A percentile compares a stretch with the other conserved stretches of the same genome.
Conservation (phyloP, 2,113 vertebrate genomes). For the Eleginops maclovinus region DNA sequence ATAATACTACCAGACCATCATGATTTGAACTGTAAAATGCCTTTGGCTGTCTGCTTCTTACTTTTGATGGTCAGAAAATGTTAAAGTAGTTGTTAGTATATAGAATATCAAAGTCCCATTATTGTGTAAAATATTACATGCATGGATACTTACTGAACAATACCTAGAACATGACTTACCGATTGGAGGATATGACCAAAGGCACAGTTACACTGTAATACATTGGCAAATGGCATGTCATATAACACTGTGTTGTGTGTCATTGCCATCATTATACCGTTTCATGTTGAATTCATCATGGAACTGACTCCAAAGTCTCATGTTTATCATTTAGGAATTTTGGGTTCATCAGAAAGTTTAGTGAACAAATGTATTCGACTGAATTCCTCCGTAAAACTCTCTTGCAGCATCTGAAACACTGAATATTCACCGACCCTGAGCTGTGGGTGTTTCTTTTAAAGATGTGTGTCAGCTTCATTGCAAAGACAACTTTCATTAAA, state of each 20-base stretch:
- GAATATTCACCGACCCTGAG: conserved; percentile 9
- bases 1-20: background rate
- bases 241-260: background rate
- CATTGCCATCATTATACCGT: background rate
- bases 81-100: background rate
- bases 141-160: background rate
- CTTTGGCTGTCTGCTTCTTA: too few species aligned
- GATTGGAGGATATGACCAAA: background rate
- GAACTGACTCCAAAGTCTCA: background rate
- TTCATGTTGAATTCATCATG: background rate
- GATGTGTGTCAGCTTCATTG: conserved; percentile 12
- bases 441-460: conserved; percentile 27
- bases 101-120: background rate
- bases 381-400: background rate
- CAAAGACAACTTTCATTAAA: conserved; percentile 46
- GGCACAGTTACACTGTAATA: background rate
- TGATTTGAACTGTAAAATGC: too few species aligned
- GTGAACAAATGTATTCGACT: conserved; percentile 2
- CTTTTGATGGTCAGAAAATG: too few species aligned
- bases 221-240: background rate
- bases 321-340: background rate
- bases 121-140: background rate
- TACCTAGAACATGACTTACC: background rate
- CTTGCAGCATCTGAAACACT: conserved; percentile 5
- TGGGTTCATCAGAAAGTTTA: background rate